Evolutionary conservation across 2,888 invertebrate species (phyloP), one percentile per base, ranked within the genome.

Genomic region (Alsophila aescularia): DNA sequence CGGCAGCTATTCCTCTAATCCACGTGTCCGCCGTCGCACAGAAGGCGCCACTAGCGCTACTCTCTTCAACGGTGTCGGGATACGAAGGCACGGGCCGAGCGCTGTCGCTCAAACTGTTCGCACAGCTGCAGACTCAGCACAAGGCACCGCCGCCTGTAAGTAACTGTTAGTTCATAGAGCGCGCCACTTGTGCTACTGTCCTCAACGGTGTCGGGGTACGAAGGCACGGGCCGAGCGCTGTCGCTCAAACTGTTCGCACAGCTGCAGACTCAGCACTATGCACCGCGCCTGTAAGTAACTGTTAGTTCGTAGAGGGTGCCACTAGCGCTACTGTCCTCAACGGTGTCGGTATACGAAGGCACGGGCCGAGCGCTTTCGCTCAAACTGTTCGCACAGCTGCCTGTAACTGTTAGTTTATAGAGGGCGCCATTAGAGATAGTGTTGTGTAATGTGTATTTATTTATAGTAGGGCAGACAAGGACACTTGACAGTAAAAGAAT

Each of bases 51-150:
- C 93, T 99, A 29, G 96, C 98, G 9, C 97, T 99, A 78, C 94
- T 99, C 77, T 96, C 99, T 0, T 99, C 99, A 0, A 99, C 99
- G 0, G 97, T 99, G 35, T 97, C 98, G 73, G 99, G 99, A 0
- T 99, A 99, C 81, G 99, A 99, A 90, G 99, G 99, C 48, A 99
- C 99, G 0, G 99, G 99, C 0, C 93, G 99, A 8, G 98, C 99
- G 0, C 91, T 99, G 15, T 98, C 98, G 0, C 89, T 99, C 49
- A 99, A 99, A 85, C 92, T 99, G 14, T 94, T 99, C 49, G 96
- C 98, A 44, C 97, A 99, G 78, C 90, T 99, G 48, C 94, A 94
- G 70, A 93, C 90, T 7, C 91, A 93, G 34, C 93, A 93, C 52
- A 93, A 92, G 58, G 94, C 94, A 0, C 92, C 93, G 0, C 92